A percentile compares a stretch with the other conserved stretches of the same genome.
Conservation (phyloP, 2,888 invertebrate species). For the Mimachlamys varia region DNA sequence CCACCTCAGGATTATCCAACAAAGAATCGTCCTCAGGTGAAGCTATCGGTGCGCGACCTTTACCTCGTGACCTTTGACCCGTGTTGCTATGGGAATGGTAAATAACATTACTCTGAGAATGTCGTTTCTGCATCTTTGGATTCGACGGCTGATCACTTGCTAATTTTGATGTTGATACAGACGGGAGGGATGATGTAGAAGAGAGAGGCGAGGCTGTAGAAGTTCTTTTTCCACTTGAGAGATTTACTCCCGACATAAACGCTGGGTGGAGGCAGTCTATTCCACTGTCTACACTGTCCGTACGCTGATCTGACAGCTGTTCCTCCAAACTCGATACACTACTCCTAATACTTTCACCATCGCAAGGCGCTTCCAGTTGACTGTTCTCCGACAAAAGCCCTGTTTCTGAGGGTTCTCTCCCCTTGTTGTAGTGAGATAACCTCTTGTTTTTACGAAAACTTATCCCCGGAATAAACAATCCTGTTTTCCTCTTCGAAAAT, state of each 20-base stretch:
- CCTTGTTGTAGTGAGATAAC: conserved; percentile 37
- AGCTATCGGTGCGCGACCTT: conserved; percentile 51
- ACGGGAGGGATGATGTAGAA: not conserved
- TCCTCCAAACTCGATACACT: conserved; percentile 48
- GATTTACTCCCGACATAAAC: not conserved
- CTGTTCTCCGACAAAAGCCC: not conserved
- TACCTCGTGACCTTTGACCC: not conserved
- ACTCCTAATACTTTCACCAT: conserved; percentile 45
- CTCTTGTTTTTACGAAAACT: conserved; percentile 54
- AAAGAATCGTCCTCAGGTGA: conserved; percentile 51
- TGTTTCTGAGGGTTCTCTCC: not conserved
- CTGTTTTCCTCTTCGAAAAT: not conserved
- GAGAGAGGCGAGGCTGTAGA: not conserved
- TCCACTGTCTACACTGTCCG: conserved; percentile 62
- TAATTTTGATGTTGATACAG: not conserved
- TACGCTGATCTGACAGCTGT: conserved; percentile 12
- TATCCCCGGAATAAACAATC: conserved; percentile 36
- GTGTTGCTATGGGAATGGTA: not conserved
- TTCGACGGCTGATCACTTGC: not conserved
- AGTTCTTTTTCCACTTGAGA: not conserved
- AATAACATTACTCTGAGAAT: not conserved
- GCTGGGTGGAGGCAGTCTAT: conserved; percentile 55
- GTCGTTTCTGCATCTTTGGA: not conserved
- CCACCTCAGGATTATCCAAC: conserved; percentile 31
- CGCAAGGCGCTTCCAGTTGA: not conserved